Conservation (phyloP, 2,888 invertebrate genomes). For the Agrotis clavis region DNA sequence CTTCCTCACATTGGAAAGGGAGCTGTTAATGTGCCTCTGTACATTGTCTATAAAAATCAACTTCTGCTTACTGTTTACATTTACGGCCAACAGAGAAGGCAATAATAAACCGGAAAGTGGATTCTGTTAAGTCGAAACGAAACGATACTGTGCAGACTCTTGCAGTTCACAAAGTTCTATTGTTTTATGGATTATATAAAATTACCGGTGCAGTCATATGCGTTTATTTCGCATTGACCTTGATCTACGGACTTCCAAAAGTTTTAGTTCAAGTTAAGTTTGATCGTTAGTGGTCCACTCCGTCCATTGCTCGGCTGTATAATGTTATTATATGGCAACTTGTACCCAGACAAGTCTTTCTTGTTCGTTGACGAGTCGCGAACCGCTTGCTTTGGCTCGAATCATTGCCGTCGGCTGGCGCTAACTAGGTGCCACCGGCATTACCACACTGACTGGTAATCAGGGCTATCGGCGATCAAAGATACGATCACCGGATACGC, state of each 20-base stretch:
- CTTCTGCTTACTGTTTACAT: conserved; percentile 34
- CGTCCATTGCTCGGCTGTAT: conserved; percentile 26
- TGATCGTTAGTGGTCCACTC: not conserved
- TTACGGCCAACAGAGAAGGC: conserved; percentile 13
- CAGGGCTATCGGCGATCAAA: conserved; percentile 64
- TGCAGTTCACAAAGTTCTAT: conserved; percentile 18
- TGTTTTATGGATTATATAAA: conserved; percentile 7
- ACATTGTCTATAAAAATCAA: conserved; percentile 27
- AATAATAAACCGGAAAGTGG: conserved; percentile 43
- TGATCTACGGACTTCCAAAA: conserved; percentile 13
- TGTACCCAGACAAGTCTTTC: conserved; percentile 74
- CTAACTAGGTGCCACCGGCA: conserved; percentile 74
- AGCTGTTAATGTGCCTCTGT: conserved; percentile 31
- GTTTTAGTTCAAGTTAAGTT: not conserved
- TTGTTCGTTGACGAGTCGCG: conserved; percentile 72
- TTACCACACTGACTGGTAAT: conserved; percentile 67
- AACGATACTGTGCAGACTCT: conserved; percentile 23
- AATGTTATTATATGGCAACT: conserved; percentile 65
- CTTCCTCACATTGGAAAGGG: conserved; percentile 47
- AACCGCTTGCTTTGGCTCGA: conserved; percentile 59
- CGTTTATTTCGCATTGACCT: not conserved
- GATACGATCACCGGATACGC: conserved; percentile 64
- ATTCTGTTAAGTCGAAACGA: conserved; percentile 21
- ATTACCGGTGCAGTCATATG: not conserved
- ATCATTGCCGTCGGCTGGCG: conserved; percentile 65